Evolutionary conservation across 2,888 invertebrate species (phyloP).

Genomic region (Punctoribates punctum): DNA sequence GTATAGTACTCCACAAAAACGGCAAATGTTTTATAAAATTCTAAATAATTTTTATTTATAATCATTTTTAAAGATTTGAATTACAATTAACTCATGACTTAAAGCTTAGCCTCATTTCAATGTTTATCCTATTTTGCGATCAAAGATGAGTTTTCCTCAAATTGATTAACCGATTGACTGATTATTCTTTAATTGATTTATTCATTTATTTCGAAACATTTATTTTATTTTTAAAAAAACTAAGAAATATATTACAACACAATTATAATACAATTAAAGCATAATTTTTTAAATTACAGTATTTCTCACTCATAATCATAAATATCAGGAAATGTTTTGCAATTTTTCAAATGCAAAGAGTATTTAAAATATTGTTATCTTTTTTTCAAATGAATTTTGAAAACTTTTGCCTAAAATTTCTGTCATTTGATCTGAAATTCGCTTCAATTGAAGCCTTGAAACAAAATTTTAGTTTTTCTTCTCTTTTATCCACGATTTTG

Average conservation of each 20-base stretch:
- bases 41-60: not conserved
- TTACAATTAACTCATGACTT: not conserved
- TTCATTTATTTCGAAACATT: not conserved
- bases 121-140: not conserved
- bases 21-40: slow-evolving; percentile 31
- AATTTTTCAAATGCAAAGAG: not conserved
- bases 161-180: not conserved
- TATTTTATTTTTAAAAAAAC: not conserved
- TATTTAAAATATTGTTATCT: not conserved
- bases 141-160: not conserved
- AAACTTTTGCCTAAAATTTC: not conserved
- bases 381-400: not conserved
- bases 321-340: slow-evolving; percentile 17
- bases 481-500: not conserved
- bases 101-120: not conserved
- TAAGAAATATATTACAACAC: not conserved
- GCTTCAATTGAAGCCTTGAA: not conserved
- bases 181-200: not conserved
- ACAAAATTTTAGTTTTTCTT: not conserved
- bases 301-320: not conserved
- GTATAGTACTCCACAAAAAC: slow-evolving; percentile 5
- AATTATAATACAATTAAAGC: slow-evolving; percentile 4
- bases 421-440: not conserved
- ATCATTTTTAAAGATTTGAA: not conserved
- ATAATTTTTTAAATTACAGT: not conserved